Percentiles rank a stretch among this genome's conserved stretches.
These are phyloP conservation scores for Drosophila melanosoma DNA, from an alignment of 2,888 invertebrate species.

Conservation along the genomic window DNA sequence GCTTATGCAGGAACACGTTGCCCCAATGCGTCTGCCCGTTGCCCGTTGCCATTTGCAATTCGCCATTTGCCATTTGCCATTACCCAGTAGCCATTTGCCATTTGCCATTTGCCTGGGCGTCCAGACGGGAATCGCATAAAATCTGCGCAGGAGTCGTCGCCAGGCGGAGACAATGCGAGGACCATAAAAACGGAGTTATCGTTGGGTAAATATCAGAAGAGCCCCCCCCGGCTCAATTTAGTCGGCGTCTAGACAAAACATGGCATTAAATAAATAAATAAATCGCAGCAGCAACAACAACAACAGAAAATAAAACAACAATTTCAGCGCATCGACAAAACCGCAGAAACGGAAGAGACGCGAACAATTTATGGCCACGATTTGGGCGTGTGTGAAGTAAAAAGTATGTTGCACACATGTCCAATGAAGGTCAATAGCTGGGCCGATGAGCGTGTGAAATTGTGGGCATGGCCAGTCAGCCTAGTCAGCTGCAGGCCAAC, in stretches of 20 bases:
- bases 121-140: conserved; percentile 73
- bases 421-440: conserved; percentile 72
- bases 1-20: conserved; percentile 70
- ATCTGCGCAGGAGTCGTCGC: conserved; percentile 50
- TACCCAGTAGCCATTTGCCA: conserved; percentile 20
- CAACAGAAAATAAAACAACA: conserved; percentile 30
- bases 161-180: conserved; percentile 53
- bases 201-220: conserved; percentile 66
- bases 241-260: conserved; percentile 74
- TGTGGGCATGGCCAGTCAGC: conserved; percentile 57
- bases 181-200: conserved; percentile 74
- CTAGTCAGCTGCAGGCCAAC: conserved; percentile 43
- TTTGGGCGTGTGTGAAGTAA: conserved; percentile 54
- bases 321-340: conserved; percentile 57
- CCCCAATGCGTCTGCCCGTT: conserved; percentile 8
- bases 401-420: conserved; percentile 39
- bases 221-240: conserved; percentile 39
- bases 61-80: conserved; percentile 23
- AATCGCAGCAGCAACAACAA: conserved; percentile 51
- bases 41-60: conserved; percentile 36
- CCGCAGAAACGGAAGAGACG: conserved; percentile 66
- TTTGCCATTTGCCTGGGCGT: conserved; percentile 19
- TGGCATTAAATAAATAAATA: conserved; percentile 80
- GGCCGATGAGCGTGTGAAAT: conserved; percentile 55
- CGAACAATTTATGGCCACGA: conserved; percentile 64